Evolutionary conservation across 2,797 vertebrate genomes (phyloP).

Genomic region (Xenopus petersii): DNA sequence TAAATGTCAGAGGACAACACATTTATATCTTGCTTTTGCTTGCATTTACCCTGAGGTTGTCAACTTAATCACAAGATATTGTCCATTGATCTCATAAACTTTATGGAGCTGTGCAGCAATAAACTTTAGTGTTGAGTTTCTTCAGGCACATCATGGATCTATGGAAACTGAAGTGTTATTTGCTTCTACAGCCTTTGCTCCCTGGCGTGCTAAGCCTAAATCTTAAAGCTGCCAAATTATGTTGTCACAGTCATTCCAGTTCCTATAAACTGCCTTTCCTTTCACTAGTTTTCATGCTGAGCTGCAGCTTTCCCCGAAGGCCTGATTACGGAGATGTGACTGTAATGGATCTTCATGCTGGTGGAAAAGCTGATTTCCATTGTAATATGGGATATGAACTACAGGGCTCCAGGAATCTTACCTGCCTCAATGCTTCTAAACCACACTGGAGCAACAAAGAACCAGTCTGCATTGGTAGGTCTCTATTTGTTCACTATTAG

Average conservation of each 20-base stretch:
- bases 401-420: slow-evolving; percentile 76
- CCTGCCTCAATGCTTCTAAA: slow-evolving; percentile 87
- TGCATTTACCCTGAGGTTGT: too few relatives aligned
- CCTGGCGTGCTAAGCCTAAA: not conserved
- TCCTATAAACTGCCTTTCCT: not conserved
- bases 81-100: too few relatives aligned
- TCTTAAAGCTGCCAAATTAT: not conserved
- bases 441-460: slow-evolving; percentile 85
- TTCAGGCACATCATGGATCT: too few relatives aligned
- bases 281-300: slow-evolving; percentile 85
- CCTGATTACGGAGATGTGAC: slow-evolving; percentile 89
- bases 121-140: not conserved
- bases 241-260: not conserved
- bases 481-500: too few relatives aligned
- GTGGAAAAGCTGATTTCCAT: slow-evolving; percentile 82
- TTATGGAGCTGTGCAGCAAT: not conserved
- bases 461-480: slow-evolving; percentile 83
- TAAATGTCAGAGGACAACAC: too few relatives aligned
- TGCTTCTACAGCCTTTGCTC: too few relatives aligned
- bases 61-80: too few relatives aligned
- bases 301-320: slow-evolving; percentile 84
- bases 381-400: slow-evolving; percentile 95
- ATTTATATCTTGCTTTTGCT: too few relatives aligned
- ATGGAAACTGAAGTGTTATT: too few relatives aligned
- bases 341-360: slow-evolving; percentile 85